Base-by-base conservation (phyloP, 2,888 invertebrate species). In the Sesamia inferens region DNA sequence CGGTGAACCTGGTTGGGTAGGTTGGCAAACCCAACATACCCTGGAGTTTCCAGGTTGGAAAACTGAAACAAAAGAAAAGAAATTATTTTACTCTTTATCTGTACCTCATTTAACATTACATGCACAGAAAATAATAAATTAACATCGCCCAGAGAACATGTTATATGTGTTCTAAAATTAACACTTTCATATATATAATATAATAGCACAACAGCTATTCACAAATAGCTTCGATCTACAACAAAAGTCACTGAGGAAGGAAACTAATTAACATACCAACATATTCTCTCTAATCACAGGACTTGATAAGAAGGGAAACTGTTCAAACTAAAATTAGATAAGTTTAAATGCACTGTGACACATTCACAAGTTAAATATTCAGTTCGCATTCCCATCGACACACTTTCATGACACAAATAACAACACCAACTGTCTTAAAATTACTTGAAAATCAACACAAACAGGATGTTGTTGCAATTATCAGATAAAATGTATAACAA, bases 1-100 rank as follows among this genome's bases (percentile, higher is more conserved):
- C 99, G 97, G 93, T 99, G 99, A 44, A 99, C 99, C 95, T 99
- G 99, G 94, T 99, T 99, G 2, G 99, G 99, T 57, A 99, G 95
- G 96, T 99, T 99, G 68, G 99, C 99, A 94, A 99, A 99, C 5
- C 99, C 99, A 55, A 99, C 98, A 96, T 99, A 99, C 39, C 98
- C 98, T 48, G 98, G 98, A 0, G 98, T 98, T 93, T 98, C 98
- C 85, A 98, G 94, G 90, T 97, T 98, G 68, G 98, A 97, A 95
- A 98, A 98, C 98, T 98, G 93, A 77, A 82, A 83, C 51, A 78
- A 79, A 72, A 51, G 19, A 57, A n/a, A 68, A 31, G 1, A 31
- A 31, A 31, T 31, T 31, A 31, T 8, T 13, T 48, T 5, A 19
- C 19, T 64, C 14, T 48, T 16, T 31, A 31, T 2, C 13, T n/a